Evolutionary conservation across 2,797 vertebrate genomes (phyloP).

Genomic region (Cheirogaleus major): DNA sequence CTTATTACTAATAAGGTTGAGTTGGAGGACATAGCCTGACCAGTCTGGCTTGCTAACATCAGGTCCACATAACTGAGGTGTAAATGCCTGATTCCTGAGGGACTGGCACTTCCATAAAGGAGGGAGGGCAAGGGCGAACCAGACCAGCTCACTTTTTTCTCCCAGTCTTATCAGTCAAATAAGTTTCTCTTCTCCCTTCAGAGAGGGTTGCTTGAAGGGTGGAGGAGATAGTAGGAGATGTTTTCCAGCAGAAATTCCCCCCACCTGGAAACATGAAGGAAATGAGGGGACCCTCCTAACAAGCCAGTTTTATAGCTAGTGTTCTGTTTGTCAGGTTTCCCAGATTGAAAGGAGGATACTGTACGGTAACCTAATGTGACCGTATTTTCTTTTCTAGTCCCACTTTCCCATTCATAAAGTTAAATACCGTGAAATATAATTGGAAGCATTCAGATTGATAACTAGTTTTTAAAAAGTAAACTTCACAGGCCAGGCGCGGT

Average conservation of each 20-base stretch:
- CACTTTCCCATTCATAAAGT: conserved; percentile 8
- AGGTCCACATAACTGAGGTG: neutral
- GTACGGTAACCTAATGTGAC: neutral
- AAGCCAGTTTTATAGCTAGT: neutral
- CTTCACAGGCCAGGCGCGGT: no score
- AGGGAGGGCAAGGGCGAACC: neutral
- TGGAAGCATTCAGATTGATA: neutral
- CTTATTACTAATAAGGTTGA: neutral
- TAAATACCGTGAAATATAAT: neutral
- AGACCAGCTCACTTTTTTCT: neutral
- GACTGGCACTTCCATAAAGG: neutral
- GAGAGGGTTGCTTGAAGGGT: neutral
- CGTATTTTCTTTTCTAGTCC: neutral
- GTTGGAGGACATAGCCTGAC: neutral
- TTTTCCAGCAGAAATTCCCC: neutral
- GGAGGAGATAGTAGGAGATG: neutral
- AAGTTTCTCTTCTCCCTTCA: neutral
- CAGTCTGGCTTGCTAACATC: neutral
- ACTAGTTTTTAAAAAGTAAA: neutral
- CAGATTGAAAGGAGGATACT: neutral
- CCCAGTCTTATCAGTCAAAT: neutral
- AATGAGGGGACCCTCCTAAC: neutral
- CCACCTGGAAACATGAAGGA: neutral
- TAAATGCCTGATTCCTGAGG: neutral
- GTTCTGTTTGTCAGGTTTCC: neutral